phyloP scores from a whole-genome alignment of 2,113 vertebrate genomes.

The Nematolebias whitei region DNA sequence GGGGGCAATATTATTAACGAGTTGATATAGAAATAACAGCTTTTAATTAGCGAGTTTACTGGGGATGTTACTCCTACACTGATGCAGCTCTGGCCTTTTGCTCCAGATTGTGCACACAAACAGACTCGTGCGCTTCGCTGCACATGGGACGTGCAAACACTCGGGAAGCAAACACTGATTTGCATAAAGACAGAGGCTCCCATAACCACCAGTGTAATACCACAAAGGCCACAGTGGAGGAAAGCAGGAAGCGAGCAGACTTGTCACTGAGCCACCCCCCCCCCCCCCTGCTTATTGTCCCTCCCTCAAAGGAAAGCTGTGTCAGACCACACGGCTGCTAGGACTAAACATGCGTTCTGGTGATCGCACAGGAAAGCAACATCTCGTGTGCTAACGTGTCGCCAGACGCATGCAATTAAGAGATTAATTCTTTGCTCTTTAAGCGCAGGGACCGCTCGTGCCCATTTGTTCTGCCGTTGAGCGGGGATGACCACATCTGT shows the following conservation, averaged over 20 bases:
- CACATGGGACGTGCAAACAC: conserved; percentile 44
- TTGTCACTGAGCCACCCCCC: conserved; percentile 16
- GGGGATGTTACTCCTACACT: conserved; percentile 16
- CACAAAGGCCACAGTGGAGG: conserved; percentile 58
- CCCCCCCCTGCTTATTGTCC: conserved; percentile 37
- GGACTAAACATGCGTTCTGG: conserved; percentile 53
- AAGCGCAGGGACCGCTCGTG: conserved; percentile 28
- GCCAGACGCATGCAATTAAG: conserved; percentile 44
- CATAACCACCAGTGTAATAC: conserved; percentile 49
- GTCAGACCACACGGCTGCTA: conserved; percentile 51
- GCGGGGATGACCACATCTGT: conserved; percentile 57
- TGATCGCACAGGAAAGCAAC: conserved; percentile 45
- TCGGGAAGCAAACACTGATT: conserved; percentile 55
- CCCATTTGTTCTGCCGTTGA: conserved; percentile 42
- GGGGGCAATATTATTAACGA: conserved; percentile 17
- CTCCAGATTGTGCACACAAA: conserved; percentile 19
- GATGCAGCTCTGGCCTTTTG: conserved; percentile 35
- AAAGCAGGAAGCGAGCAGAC: conserved; percentile 56
- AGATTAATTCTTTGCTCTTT: conserved; percentile 35
- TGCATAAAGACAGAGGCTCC: conserved; percentile 63
- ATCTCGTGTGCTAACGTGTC: conserved; percentile 45
- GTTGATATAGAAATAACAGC: conserved; percentile 37
- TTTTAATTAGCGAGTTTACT: conserved; percentile 48
- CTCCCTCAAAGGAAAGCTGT: conserved; percentile 26
- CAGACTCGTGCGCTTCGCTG: conserved; percentile 39